These are phyloP conservation scores for Cinclus cinclus DNA, from an alignment of 2,113 vertebrate species.

Conservation along the genomic window DNA sequence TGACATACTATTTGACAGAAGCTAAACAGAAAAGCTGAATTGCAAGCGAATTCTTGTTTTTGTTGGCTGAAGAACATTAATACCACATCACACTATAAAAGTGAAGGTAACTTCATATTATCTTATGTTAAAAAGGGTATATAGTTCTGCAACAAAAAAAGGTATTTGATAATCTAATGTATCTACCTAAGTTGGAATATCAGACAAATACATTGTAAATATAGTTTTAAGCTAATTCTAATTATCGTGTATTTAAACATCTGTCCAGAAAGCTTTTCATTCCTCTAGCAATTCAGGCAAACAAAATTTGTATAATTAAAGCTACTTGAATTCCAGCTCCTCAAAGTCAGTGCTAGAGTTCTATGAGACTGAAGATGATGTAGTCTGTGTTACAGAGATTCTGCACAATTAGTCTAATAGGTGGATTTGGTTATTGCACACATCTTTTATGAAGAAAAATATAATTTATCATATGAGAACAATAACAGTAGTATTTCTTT, in stretches of 20 bases:
- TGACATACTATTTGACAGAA: neutral
- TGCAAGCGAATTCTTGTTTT: neutral
- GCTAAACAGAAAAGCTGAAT: neutral
- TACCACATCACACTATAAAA: neutral
- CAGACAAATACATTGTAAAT: neutral
- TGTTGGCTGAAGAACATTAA: neutral
- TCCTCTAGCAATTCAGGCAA: neutral
- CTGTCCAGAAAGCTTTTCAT: neutral
- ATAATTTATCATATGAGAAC: neutral
- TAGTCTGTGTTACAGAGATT: neutral
- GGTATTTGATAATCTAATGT: neutral
- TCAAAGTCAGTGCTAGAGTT: neutral
- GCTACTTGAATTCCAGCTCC: neutral
- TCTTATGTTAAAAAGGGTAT: neutral
- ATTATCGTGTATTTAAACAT: neutral
- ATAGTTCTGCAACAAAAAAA: neutral
- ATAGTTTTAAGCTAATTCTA: neutral
- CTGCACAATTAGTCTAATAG: neutral
- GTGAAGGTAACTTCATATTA: neutral
- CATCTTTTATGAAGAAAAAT: neutral
- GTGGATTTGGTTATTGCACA: neutral
- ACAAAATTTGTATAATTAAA: neutral
- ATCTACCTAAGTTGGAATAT: neutral
- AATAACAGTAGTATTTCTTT: neutral
- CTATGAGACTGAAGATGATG: neutral